These are phyloP conservation scores for Popillia japonica DNA, from an alignment of 1,140 invertebrate species.

Conservation along the genomic window DNA sequence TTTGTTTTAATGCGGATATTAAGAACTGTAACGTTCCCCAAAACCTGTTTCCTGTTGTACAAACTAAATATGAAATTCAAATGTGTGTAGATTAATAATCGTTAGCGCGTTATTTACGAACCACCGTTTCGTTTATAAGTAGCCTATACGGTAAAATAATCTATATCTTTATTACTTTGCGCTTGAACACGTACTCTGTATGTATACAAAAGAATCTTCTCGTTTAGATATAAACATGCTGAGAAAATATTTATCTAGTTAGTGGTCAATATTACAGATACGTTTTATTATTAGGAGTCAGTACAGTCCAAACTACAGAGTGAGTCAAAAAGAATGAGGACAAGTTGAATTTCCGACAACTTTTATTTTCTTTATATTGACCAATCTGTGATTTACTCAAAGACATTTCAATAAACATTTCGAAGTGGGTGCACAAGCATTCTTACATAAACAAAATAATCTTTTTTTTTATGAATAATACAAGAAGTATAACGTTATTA, in stretches of 20 bases:
- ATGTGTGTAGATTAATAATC: not conserved
- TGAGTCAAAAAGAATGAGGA: too few species aligned
- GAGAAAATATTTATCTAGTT: not conserved
- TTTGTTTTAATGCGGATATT: not conserved
- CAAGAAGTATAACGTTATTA: too few species aligned
- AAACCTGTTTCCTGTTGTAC: slow-evolving; percentile 14
- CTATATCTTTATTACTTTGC: slow-evolving; percentile 9
- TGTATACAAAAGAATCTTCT: not conserved
- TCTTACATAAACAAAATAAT: too few species aligned
- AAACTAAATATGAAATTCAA: not conserved
- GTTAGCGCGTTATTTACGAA: not conserved
- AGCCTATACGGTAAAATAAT: not conserved
- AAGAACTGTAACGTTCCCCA: not conserved
- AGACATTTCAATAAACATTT: too few species aligned
- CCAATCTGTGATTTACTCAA: too few species aligned
- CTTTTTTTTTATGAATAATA: too few species aligned
- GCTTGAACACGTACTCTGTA: not conserved
- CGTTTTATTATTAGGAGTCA: too few species aligned
- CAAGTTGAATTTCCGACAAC: too few species aligned
- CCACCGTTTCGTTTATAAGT: not conserved
- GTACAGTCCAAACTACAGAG: too few species aligned
- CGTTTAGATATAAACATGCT: not conserved
- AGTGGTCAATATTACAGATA: slow-evolving; percentile 2
- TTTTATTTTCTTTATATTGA: too few species aligned
- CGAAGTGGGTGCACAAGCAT: too few species aligned